Base-by-base conservation (phyloP, 2,797 vertebrate genomes). In the Amphiprion clarkii region DNA sequence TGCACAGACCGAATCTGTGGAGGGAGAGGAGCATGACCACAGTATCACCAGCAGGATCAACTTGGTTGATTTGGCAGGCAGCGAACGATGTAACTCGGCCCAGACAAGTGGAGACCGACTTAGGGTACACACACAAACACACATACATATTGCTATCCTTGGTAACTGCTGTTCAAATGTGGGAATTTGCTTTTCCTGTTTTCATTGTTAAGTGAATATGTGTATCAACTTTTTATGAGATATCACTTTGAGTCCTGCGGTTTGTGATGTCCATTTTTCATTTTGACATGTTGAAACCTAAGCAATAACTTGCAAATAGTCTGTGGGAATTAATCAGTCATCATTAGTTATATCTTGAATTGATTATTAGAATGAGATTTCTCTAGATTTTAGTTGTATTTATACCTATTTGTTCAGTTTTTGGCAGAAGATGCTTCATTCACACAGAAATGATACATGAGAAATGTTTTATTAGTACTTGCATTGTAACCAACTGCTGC, bases 21-120 rank as follows among this genome's bases (percentile, higher is more conserved):
- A 96, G 76, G 97, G 95, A 31, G 96, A 98, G 23, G 95, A 97
- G 58, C 96, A 97, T 17, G 97, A 98, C 71, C 97, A 95, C 82
- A 95, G 96, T 23, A 96, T 98, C 76, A 97, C 89, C 62, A 99
- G 98, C 92, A 94, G 94, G 73, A 96, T 99, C 69, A 99, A 98
- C 90, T 90, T 99, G 2, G 93, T 99, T 53, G 98, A 99, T 82
- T 88, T 99, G 62, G 98, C 98, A 2, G 98, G 98, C 65, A 99
- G 98, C 3, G 98, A 99, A 52, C 97, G 97, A 76, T 97, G 95
- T 46, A 92, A 93, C 66, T 84, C 92, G 0, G 95, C 96, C 40
- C 94, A 96, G 86, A 97, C 96, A 9, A 95, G 89, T 46, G 98
- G 97, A 83, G 96, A 98, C 58, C 93, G 96, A 53, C 93, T 98